Base-by-base conservation (phyloP, 2,888 invertebrate species). In the Strigamia maritima region DNA sequence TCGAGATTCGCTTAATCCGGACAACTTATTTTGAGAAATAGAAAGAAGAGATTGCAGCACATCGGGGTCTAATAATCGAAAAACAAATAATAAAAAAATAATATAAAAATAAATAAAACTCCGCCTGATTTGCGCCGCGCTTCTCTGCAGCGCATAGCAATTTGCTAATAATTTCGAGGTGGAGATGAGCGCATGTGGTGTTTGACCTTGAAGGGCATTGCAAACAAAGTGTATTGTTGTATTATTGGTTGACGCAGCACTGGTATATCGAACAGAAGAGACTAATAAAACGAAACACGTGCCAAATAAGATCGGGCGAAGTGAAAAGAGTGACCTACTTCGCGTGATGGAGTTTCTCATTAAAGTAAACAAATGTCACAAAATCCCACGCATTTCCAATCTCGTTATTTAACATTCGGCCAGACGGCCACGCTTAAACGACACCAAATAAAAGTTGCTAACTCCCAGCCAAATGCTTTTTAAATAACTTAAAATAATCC, bases 301-400 rank as follows among this genome's bases (percentile, higher is more conserved):
- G 65, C 65, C 65, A 65, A 31, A 65, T 26, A 14, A 65, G 49
- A 49, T 49, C 28, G 65, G 65, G 6, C 28, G 16, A 65, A 65
- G 26, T 24, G 26, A 26, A 65, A 65, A 60, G 60, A 60, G 22
- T 60, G 65, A 65, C 65, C 65, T 65, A 65, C 10, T 65, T 65
- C 65, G 28, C 14, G 26, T 26, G 65, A 65, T 65, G 65, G 65
- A 65, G 65, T 65, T 65, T 65, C 65, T 65, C 65, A 65, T 65
- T 65, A 65, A 26, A 65, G 65, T 65, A 65, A 65, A 65, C 65
- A 65, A 65, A 65, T 65, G 65, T 26, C 14, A 49, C 49, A 49
- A 49, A 14, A 19, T 3, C 49, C 16, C 3, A 19, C n/a, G 49
- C 49, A 49, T 49, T 49, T 49, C 49, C n/a, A 49, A 49, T n/a